phyloP scores from a whole-genome alignment of 92 coral and sea anemone genomes.

The Nematostella vectensis region DNA sequence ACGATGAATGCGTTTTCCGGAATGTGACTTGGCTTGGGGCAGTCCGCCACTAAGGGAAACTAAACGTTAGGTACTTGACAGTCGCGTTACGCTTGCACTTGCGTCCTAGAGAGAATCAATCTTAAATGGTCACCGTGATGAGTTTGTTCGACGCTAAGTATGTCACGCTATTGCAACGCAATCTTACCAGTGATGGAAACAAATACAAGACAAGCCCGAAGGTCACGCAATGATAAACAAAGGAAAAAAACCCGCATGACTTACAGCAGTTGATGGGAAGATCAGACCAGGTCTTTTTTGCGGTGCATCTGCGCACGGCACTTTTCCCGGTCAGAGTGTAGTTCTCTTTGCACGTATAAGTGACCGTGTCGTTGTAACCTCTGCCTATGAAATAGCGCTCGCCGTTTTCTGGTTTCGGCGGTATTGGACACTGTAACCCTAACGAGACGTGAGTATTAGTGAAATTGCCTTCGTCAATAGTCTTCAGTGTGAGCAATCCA shows the following conservation, averaged over 20 bases:
- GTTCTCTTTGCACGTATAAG: slow-evolving; percentile 30
- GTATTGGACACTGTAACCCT: slow-evolving; percentile 43
- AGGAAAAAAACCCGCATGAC: no score
- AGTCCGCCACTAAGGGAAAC: slow-evolving; percentile 64
- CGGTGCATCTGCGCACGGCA: slow-evolving; percentile 37
- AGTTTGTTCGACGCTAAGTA: no score
- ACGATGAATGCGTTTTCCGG: slow-evolving; percentile 53
- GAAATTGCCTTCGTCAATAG: no score
- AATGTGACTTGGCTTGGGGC: slow-evolving; percentile 24
- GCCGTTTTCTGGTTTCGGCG: slow-evolving; percentile 35
- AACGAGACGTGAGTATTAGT: background rate
- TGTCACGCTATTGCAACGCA: no score
- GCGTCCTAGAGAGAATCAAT: no score
- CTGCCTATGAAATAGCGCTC: slow-evolving; percentile 20
- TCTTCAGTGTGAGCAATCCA: no score
- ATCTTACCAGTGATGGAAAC: no score
- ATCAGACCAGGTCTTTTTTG: slow-evolving; percentile 52
- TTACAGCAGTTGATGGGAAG: slow-evolving; percentile 40
- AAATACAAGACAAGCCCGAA: no score
- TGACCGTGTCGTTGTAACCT: slow-evolving; percentile 52
- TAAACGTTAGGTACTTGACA: no score
- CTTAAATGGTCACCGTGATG: no score
- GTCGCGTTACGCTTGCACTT: no score
- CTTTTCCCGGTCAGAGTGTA: slow-evolving; percentile 21
- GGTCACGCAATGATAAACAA: no score